phyloP scores from a whole-genome alignment of 2,888 invertebrate species.

The Subacronicta megacephala region DNA sequence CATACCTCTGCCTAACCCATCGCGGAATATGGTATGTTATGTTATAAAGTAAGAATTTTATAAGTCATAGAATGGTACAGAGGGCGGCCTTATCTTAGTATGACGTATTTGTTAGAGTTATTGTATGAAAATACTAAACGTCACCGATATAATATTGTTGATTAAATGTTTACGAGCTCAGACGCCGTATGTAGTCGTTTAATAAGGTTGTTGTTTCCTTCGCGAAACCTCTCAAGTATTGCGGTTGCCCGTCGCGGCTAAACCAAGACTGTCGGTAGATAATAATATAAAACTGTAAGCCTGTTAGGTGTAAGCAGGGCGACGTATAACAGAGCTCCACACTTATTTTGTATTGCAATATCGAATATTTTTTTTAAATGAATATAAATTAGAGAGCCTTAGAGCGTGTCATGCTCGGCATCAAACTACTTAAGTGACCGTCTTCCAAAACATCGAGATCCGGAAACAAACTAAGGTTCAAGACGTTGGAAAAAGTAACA shows the following conservation, averaged over 20 bases:
- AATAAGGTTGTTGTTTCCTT: slow-evolving; percentile 58
- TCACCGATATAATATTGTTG: slow-evolving; percentile 43
- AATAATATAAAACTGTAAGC: slow-evolving; percentile 61
- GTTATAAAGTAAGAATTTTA: too few species aligned
- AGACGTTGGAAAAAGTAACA: too few species aligned
- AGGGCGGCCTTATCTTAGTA: too few species aligned
- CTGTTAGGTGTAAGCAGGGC: slow-evolving; percentile 47
- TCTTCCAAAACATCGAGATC: too few species aligned
- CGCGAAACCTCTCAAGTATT: slow-evolving; percentile 55
- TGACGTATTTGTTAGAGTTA: not conserved
- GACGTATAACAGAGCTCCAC: slow-evolving; percentile 28
- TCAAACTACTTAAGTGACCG: too few species aligned
- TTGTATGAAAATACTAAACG: not conserved
- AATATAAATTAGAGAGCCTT: too few species aligned
- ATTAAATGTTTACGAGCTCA: slow-evolving; percentile 58
- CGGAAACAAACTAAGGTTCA: too few species aligned
- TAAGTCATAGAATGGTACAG: too few species aligned
- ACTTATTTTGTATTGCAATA: slow-evolving; percentile 21
- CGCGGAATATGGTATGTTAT: too few species aligned
- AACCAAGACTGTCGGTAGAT: slow-evolving; percentile 48
- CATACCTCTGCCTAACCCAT: too few species aligned
- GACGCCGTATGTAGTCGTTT: slow-evolving; percentile 45
- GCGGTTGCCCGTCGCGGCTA: slow-evolving; percentile 34
- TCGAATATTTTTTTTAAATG: not conserved
- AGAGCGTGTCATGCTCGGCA: too few species aligned